Evolutionary conservation across 1,140 invertebrate species (phyloP).

Genomic region (Monomorium pharaonis): DNA sequence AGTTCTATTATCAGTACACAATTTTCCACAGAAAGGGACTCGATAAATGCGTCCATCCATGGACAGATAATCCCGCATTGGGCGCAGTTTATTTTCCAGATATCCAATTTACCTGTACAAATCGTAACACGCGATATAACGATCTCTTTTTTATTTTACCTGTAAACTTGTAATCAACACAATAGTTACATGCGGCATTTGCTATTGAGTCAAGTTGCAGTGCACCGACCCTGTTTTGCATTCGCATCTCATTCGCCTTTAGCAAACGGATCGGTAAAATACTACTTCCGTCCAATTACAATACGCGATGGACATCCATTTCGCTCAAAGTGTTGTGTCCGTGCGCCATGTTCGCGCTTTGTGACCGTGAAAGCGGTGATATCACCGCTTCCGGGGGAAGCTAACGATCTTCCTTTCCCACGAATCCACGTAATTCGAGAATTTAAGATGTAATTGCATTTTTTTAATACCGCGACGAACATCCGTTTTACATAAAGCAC

Average conservation of each 20-base stretch:
- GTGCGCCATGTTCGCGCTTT: conserved; percentile 12
- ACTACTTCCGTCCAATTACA: conserved; percentile 31
- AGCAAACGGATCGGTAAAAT: conserved; percentile 18
- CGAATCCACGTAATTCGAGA: conserved; percentile 10
- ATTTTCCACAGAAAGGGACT: conserved; percentile 47
- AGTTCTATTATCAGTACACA: conserved; percentile 50
- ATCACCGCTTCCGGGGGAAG: not conserved
- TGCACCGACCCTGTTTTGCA: conserved; percentile 14
- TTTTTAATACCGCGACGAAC: not conserved
- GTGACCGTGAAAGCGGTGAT: conserved; percentile 13
- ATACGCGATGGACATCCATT: conserved; percentile 23
- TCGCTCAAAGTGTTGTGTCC: conserved; percentile 1
- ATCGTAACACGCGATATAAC: conserved; percentile 26
- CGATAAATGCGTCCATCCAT: conserved; percentile 39
- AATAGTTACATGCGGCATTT: conserved; percentile 20
- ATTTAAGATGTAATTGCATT: not conserved
- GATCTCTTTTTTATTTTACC: conserved; percentile 37
- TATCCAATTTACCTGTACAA: conserved; percentile 52
- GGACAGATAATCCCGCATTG: conserved; percentile 44
- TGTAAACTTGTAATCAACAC: conserved; percentile 41
- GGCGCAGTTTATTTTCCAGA: conserved; percentile 44
- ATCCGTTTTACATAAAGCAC: not conserved
- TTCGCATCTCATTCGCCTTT: conserved; percentile 34
- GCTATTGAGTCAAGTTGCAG: conserved; percentile 53
- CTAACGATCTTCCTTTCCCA: conserved; percentile 13